A percentile compares a stretch with the other conserved stretches of the same genome.
Conservation (phyloP, 2,797 vertebrate genomes). For the Rhadinocentrus ornatus region DNA sequence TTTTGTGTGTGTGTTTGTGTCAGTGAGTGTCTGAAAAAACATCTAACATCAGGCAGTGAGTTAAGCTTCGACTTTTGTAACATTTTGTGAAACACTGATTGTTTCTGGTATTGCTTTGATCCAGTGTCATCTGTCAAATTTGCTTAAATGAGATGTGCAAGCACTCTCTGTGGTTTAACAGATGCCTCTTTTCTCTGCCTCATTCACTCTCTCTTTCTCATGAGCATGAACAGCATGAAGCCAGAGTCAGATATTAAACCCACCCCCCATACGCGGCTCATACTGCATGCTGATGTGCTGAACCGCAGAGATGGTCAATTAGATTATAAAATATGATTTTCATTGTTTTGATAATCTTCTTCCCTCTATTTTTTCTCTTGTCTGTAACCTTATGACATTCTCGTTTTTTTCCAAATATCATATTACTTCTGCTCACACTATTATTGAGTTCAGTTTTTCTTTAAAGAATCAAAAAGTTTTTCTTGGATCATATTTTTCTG, state of each 20-base stretch:
- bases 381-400: constrained; percentile 31
- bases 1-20: neutral
- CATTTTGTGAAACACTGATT: constrained; percentile 58
- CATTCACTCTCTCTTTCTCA: constrained; percentile 17
- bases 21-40: constrained; percentile 12
- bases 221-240: constrained; percentile 25
- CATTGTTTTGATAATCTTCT: constrained; percentile 41
- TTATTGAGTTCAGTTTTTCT: constrained; percentile 1
- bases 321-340: constrained; percentile 60
- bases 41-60: constrained; percentile 26
- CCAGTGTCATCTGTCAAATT: constrained; percentile 55
- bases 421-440: constrained; percentile 24
- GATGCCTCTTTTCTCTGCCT: constrained; percentile 29
- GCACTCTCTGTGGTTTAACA: constrained; percentile 41
- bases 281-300: constrained; percentile 40
- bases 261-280: constrained; percentile 14
- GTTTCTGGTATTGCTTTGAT: constrained; percentile 58
- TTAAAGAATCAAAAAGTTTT: constrained; percentile 36
- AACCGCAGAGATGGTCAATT: constrained; percentile 64
- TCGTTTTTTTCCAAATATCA: constrained; percentile 32
- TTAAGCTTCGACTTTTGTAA: constrained; percentile 32
- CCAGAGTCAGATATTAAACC: constrained; percentile 45
- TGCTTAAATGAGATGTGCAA: constrained; percentile 53
- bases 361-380: constrained; percentile 30
- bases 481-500: constrained; percentile 47